Percentiles rank a stretch among this genome's conserved stretches.
Evolutionary conservation across 2,113 vertebrate species (phyloP).

Genomic region (Elephas maximus): DNA sequence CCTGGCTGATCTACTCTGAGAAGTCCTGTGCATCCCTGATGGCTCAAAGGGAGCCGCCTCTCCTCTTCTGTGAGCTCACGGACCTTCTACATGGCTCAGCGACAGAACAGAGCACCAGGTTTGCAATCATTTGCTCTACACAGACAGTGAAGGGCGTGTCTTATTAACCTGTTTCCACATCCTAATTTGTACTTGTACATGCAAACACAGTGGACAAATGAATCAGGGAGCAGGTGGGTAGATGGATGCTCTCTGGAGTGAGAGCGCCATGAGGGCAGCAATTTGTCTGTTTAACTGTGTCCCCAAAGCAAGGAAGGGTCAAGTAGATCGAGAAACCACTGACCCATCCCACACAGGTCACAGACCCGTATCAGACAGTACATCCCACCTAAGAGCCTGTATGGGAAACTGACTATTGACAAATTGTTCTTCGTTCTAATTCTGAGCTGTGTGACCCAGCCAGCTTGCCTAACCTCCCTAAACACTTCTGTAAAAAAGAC

Average conservation of each 20-base stretch:
- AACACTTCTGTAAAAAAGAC: neutral
- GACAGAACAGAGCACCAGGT: too few species aligned
- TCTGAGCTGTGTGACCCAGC: neutral
- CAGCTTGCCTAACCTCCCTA: neutral
- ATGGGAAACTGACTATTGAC: neutral
- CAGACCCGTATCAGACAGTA: neutral
- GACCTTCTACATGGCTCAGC: neutral
- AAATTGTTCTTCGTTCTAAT: neutral
- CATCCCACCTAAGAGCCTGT: neutral
- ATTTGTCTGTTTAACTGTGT: neutral
- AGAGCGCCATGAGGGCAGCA: accelerated
- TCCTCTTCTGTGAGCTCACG: neutral
- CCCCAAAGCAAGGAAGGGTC: neutral
- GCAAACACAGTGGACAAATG: neutral
- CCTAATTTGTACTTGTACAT: accelerated
- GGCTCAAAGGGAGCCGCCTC: too few species aligned
- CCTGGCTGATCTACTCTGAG: accelerated
- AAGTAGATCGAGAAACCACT: neutral
- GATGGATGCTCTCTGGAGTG: accelerated
- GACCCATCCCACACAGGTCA: neutral
- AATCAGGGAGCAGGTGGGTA: neutral
- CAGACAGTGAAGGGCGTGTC: neutral
- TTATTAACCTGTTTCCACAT: neutral
- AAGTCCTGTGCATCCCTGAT: neutral
- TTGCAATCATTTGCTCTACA: neutral